A percentile compares a stretch with the other conserved stretches of the same genome.
Conservation (phyloP, 2,113 vertebrate genomes). For the Channa argus region DNA sequence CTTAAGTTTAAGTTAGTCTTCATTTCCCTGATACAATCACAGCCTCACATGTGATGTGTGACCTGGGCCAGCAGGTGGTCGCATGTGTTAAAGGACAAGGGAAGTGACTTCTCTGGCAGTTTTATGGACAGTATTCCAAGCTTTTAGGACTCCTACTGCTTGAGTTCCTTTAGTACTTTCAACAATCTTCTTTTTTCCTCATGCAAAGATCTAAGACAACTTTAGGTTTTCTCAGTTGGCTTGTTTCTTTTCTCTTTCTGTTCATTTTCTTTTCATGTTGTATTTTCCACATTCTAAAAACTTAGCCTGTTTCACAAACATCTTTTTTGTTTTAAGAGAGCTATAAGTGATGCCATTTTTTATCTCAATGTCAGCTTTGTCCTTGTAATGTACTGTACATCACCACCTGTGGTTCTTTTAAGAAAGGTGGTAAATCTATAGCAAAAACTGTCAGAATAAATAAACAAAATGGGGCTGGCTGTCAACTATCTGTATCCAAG, state of each 20-base stretch:
- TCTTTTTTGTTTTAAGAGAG: slow-evolving; percentile 23
- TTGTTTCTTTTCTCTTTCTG: slow-evolving; percentile 11
- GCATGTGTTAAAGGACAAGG: too few relatives aligned
- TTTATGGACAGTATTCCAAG: too few relatives aligned
- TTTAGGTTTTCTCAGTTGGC: slow-evolving; percentile 2
- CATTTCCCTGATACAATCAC: too few relatives aligned
- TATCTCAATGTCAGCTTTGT: slow-evolving; percentile 28
- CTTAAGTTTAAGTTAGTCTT: neutral
- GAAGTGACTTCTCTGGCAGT: too few relatives aligned
- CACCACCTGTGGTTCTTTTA: slow-evolving; percentile 47
- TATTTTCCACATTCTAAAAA: slow-evolving; percentile 1
- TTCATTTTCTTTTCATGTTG: slow-evolving; percentile 30
- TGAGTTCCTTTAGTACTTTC: neutral
- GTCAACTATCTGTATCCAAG: slow-evolving; percentile 5
- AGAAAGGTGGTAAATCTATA: slow-evolving; percentile 18
- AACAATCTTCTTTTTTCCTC: neutral
- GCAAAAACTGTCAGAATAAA: slow-evolving; percentile 54
- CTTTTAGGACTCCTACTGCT: too few relatives aligned
- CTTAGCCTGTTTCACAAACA: slow-evolving; percentile 21
- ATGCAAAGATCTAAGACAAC: slow-evolving; percentile 8
- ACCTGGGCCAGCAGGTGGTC: neutral
- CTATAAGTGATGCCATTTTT: slow-evolving; percentile 19
- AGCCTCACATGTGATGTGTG: neutral
- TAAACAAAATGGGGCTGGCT: slow-evolving; percentile 40
- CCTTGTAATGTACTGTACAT: slow-evolving; percentile 43